Evolutionary conservation across 2,797 vertebrate genomes (phyloP).

Genomic region (Staurois parvus): DNA sequence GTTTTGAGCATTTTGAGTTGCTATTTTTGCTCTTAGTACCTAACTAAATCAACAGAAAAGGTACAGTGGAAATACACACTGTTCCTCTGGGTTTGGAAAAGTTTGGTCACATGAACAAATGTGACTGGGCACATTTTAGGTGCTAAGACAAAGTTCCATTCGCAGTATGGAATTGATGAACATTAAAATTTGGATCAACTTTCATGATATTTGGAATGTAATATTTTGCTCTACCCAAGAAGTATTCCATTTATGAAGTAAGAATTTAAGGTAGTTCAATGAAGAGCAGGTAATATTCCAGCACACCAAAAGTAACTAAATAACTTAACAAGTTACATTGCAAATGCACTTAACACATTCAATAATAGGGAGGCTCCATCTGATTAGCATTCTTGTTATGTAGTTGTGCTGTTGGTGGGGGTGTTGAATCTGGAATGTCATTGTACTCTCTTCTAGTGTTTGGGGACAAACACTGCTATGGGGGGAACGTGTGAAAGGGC

Average conservation of each 20-base stretch:
- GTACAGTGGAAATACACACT: too few relatives aligned
- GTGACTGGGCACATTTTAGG: too few relatives aligned
- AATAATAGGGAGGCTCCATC: conserved; percentile 69
- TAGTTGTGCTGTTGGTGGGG: conserved; percentile 78
- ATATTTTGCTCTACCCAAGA: too few relatives aligned
- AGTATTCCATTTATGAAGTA: not conserved
- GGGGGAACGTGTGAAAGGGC: conserved; percentile 86
- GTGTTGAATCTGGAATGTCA: conserved; percentile 81
- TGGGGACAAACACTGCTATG: conserved; percentile 88
- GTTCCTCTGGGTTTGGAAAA: too few relatives aligned
- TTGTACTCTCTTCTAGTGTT: conserved; percentile 85
- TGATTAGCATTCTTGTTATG: conserved; percentile 80
- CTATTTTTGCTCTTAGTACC: too few relatives aligned
- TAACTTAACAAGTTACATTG: conserved; percentile 61
- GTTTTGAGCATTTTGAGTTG: too few relatives aligned
- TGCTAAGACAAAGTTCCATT: too few relatives aligned
- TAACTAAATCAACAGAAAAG: too few relatives aligned
- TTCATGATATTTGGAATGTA: too few relatives aligned
- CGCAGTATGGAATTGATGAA: too few relatives aligned
- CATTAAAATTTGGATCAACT: too few relatives aligned
- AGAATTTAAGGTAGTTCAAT: conserved; percentile 58
- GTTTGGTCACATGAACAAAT: too few relatives aligned
- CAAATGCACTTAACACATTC: conserved; percentile 74
- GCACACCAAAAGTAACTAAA: conserved; percentile 62
- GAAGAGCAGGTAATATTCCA: conserved; percentile 67